Conservation (phyloP, 2,888 invertebrate species). For the Phyllotreta striolata region DNA sequence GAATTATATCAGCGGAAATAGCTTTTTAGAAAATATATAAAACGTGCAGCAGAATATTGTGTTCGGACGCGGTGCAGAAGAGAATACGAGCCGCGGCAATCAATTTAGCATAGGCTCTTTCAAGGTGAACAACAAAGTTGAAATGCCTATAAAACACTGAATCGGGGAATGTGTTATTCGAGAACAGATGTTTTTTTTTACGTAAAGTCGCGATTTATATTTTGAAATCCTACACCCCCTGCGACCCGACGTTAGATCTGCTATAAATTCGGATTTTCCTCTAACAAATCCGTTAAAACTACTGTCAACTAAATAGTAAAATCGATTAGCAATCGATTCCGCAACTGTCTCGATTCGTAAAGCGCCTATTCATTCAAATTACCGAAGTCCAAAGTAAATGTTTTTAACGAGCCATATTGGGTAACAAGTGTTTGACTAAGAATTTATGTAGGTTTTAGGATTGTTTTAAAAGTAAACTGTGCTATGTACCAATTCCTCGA, state of each 20-base stretch:
- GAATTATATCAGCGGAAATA: conserved; percentile 34
- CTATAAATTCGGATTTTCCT: too few relatives aligned
- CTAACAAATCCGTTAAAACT: too few relatives aligned
- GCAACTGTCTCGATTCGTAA: too few relatives aligned
- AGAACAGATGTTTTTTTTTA: conserved; percentile 22
- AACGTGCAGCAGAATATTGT: conserved; percentile 34
- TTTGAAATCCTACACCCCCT: too few relatives aligned
- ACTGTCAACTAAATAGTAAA: too few relatives aligned
- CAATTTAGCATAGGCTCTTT: conserved; percentile 43
- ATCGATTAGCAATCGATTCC: too few relatives aligned
- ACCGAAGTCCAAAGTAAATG: conserved; percentile 32
- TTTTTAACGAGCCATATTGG: conserved; percentile 31
- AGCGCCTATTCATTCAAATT: conserved; percentile 20
- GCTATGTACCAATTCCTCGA: conserved; percentile 40
- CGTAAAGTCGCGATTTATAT: conserved; percentile 10
- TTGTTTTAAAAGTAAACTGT: conserved; percentile 45
- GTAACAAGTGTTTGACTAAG: conserved; percentile 42
- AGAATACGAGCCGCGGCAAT: conserved; percentile 23
- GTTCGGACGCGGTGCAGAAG: conserved; percentile 37
- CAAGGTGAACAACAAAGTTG: conserved; percentile 54
- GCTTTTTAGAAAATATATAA: conserved; percentile 36
- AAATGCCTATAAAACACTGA: conserved; percentile 48
- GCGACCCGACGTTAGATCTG: too few relatives aligned
- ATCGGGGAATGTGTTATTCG: conserved; percentile 27
- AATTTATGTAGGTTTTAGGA: conserved; percentile 44